These are phyloP conservation scores for Tor tambroides DNA, from an alignment of 2,113 vertebrate genomes.

Conservation along the genomic window DNA sequence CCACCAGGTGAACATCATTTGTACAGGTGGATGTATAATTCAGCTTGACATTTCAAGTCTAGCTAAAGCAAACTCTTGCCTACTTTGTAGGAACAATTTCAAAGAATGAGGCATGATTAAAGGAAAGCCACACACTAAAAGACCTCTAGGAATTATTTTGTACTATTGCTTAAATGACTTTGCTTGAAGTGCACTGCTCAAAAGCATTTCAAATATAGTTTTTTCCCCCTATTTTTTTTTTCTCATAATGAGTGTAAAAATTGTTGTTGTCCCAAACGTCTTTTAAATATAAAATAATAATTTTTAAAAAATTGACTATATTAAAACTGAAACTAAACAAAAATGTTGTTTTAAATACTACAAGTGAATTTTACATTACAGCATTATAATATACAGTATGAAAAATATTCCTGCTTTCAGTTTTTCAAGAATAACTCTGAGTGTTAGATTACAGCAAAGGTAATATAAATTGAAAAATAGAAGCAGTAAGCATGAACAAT, in stretches of 20 bases:
- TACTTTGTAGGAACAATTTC: conserved; percentile 21
- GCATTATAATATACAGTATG: too few relatives aligned
- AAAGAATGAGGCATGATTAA: conserved; percentile 2
- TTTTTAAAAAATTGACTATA: background rate
- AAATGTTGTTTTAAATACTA: too few relatives aligned
- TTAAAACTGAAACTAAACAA: too few relatives aligned
- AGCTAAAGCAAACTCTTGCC: conserved; percentile 43
- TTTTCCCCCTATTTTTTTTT: background rate
- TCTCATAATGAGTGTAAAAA: background rate
- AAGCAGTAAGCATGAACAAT: too few relatives aligned
- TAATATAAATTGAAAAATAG: too few relatives aligned
- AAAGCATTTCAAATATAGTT: background rate
- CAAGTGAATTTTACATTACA: too few relatives aligned
- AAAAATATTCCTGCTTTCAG: too few relatives aligned
- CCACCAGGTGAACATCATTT: conserved; percentile 52
- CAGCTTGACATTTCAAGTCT: conserved; percentile 32
- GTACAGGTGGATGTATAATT: conserved; percentile 16
- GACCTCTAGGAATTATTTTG: background rate
- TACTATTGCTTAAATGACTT: background rate
- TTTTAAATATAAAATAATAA: background rate
- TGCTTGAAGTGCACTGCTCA: background rate
- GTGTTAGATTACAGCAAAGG: too few relatives aligned
- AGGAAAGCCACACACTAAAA: background rate
- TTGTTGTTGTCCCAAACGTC: background rate
- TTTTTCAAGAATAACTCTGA: too few relatives aligned